Evolutionary conservation across 1,140 invertebrate species (phyloP).

Genomic region (Vanessa tameamea): DNA sequence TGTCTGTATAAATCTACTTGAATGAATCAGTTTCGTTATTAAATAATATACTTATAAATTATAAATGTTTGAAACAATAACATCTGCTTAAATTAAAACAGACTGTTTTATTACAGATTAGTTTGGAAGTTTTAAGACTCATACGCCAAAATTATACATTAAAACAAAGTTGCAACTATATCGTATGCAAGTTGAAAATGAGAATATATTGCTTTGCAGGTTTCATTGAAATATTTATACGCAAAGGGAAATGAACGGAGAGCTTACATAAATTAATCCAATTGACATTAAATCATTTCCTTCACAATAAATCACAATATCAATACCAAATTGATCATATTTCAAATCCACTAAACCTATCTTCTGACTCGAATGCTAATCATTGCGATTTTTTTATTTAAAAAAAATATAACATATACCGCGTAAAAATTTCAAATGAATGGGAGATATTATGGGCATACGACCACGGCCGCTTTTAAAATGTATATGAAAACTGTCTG

Average conservation of each 20-base stretch:
- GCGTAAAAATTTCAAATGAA: too few species aligned
- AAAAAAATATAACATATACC: too few species aligned
- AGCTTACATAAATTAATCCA: neutral
- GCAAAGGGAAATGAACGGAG: neutral
- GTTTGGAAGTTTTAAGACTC: slow-evolving; percentile 5
- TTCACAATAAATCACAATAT: neutral
- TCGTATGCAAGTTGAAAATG: neutral
- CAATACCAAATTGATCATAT: neutral
- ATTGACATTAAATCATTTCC: neutral
- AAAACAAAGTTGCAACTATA: neutral
- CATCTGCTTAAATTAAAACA: neutral
- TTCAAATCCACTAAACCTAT: neutral
- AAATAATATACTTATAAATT: too few species aligned
- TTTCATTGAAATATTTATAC: slow-evolving; percentile 5
- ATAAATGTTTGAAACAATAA: too few species aligned
- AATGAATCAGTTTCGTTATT: too few species aligned
- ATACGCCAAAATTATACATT: neutral
- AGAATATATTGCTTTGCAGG: neutral
- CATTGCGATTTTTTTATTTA: too few species aligned
- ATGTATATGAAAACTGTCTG: too few species aligned
- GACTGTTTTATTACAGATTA: neutral
- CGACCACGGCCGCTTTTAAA: too few species aligned
- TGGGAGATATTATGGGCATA: too few species aligned
- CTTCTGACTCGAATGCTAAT: neutral
- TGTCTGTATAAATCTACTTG: too few species aligned